These are phyloP conservation scores for Cheirogaleus medius DNA, from an alignment of 2,113 vertebrate genomes.

Conservation along the genomic window DNA sequence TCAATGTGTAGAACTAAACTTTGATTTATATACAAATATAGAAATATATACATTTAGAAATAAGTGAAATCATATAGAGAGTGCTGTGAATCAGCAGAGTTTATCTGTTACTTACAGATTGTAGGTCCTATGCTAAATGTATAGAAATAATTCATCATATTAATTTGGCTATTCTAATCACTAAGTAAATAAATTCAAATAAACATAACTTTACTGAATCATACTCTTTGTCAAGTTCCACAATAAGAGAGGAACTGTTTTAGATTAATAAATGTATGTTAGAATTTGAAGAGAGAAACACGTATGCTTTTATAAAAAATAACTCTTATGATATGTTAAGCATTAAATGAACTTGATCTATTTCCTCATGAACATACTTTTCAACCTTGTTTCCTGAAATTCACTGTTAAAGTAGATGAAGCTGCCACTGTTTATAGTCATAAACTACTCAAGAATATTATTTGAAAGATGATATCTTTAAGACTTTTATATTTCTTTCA, in stretches of 20 bases:
- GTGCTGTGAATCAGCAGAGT: neutral
- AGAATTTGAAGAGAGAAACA: neutral
- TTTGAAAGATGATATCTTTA: conserved; percentile 58
- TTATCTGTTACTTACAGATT: neutral
- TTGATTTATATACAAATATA: neutral
- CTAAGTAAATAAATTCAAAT: conserved; percentile 6
- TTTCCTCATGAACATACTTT: neutral
- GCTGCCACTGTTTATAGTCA: neutral
- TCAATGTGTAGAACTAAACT: neutral
- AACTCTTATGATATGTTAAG: neutral
- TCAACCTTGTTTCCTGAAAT: conserved; percentile 19
- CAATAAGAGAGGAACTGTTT: neutral
- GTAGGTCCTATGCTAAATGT: neutral
- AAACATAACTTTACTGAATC: neutral
- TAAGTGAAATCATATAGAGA: neutral
- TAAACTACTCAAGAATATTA: conserved; percentile 43
- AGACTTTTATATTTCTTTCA: conserved; percentile 60
- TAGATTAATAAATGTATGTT: conserved; percentile 6
- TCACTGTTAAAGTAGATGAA: conserved; percentile 21
- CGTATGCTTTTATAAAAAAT: neutral
- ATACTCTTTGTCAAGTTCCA: neutral
- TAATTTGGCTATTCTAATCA: conserved; percentile 22
- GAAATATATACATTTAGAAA: neutral
- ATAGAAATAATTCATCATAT: neutral
- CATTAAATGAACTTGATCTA: conserved; percentile 30